Conservation (phyloP, 2,797 vertebrate species). For the Philypnodon macrostomus region DNA sequence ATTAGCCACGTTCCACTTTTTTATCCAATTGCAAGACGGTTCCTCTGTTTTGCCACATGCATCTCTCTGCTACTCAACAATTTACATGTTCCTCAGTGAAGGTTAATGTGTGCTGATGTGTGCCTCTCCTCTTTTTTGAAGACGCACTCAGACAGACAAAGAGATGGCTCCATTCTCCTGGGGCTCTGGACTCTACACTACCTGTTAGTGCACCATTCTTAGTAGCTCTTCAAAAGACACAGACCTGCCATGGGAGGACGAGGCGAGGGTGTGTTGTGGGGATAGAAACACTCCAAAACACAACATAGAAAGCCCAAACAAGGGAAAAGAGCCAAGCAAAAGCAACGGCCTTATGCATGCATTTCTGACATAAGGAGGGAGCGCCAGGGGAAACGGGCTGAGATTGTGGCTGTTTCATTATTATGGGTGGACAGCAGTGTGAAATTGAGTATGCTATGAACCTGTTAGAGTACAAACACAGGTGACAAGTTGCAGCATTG, state of each 20-base stretch:
- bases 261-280: constrained; percentile 30
- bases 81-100: constrained; percentile 38
- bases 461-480: constrained; percentile 26
- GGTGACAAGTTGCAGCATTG: constrained; percentile 40
- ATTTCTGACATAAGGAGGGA: constrained; percentile 29
- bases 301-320: constrained; percentile 43
- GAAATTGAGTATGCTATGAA: constrained; percentile 39
- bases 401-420: constrained; percentile 35
- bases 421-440: constrained; percentile 29
- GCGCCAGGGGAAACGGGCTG: constrained; percentile 13
- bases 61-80: constrained; percentile 24
- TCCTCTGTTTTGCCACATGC: constrained; percentile 12
- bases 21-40: constrained; percentile 19
- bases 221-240: constrained; percentile 62
- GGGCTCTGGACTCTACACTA: constrained; percentile 43
- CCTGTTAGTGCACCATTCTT: constrained; percentile 62
- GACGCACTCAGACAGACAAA: constrained; percentile 55
- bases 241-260: constrained; percentile 38
- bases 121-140: constrained; percentile 56
- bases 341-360: constrained; percentile 45
- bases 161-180: constrained; percentile 48
- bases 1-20: constrained; percentile 16
- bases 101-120: constrained; percentile 49
- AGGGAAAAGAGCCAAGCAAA: constrained; percentile 41
- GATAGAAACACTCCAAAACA: constrained; percentile 29